Evolutionary conservation across 2,888 invertebrate species (phyloP).

Genomic region (Melanchra persicariae): DNA sequence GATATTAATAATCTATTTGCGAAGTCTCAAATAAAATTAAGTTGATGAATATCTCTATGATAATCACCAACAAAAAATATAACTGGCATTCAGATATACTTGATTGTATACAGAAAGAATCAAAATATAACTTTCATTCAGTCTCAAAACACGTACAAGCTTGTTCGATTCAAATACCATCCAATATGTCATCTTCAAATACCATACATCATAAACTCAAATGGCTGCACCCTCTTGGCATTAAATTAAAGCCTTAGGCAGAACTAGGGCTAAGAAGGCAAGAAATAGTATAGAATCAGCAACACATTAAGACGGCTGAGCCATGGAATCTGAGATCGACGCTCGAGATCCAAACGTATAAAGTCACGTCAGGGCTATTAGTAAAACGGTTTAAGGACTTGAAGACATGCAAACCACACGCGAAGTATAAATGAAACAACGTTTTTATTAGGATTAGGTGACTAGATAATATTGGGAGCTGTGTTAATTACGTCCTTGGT

Average conservation of each 20-base stretch:
- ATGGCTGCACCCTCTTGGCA: conserved; percentile 54
- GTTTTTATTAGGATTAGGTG: conserved; percentile 35
- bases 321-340: conserved; percentile 78
- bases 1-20: neutral
- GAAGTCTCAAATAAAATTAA: neutral
- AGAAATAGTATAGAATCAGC: conserved; percentile 80
- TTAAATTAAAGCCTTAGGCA: conserved; percentile 67
- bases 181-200: conserved; percentile 12
- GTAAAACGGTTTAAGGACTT: conserved; percentile 79
- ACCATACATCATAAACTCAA: conserved; percentile 36
- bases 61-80: neutral
- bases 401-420: conserved; percentile 79
- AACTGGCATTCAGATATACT: neutral
- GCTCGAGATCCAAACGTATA: conserved; percentile 80
- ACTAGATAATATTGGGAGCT: neutral
- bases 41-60: neutral
- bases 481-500: conserved; percentile 9
- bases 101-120: neutral
- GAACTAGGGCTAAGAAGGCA: conserved; percentile 70
- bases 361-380: conserved; percentile 87
- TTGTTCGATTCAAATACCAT: neutral
- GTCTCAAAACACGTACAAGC: neutral
- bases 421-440: conserved; percentile 34
- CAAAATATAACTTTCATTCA: neutral
- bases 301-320: conserved; percentile 77